Conservation (phyloP, 2,113 vertebrate species). For the Rhineura floridana region DNA sequence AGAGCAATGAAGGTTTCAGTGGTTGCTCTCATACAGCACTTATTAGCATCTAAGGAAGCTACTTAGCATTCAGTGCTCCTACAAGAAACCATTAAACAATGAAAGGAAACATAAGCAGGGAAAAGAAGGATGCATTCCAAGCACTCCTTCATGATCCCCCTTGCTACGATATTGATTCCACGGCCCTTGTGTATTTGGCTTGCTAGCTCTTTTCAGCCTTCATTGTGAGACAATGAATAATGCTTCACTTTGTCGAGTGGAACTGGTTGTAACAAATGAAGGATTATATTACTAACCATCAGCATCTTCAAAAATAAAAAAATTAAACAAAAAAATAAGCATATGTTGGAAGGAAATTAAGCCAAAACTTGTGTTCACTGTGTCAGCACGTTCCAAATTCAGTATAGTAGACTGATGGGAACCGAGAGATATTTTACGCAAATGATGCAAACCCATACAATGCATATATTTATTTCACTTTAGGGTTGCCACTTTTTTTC, state of each 20-base stretch:
- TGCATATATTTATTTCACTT: background rate
- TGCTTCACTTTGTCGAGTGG: conserved; percentile 27
- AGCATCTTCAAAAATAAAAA: background rate
- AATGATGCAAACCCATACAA: background rate
- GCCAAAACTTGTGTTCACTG: background rate
- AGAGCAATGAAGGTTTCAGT: conserved; percentile 41
- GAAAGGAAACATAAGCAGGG: conserved; percentile 51
- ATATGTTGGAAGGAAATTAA: background rate
- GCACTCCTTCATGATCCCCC: conserved; percentile 32
- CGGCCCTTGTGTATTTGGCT: conserved; percentile 49
- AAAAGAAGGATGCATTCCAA: conserved; percentile 53
- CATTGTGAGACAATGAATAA: conserved; percentile 48
- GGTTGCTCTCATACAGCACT: conserved; percentile 5
- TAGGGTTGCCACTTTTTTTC: background rate
- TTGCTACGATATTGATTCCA: conserved; percentile 54
- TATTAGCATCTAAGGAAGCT: conserved; percentile 60
- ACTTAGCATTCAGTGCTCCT: conserved; percentile 51
- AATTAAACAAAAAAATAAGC: background rate
- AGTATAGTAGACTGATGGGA: background rate
- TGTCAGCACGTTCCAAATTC: background rate
- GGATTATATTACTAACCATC: conserved; percentile 31
- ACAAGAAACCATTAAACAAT: conserved; percentile 49
- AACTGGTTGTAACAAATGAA: conserved; percentile 30
- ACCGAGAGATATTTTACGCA: background rate
- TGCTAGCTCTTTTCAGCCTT: conserved; percentile 49